phyloP scores from a whole-genome alignment of 2,888 invertebrate genomes.

The Phyllotreta cruciferae region DNA sequence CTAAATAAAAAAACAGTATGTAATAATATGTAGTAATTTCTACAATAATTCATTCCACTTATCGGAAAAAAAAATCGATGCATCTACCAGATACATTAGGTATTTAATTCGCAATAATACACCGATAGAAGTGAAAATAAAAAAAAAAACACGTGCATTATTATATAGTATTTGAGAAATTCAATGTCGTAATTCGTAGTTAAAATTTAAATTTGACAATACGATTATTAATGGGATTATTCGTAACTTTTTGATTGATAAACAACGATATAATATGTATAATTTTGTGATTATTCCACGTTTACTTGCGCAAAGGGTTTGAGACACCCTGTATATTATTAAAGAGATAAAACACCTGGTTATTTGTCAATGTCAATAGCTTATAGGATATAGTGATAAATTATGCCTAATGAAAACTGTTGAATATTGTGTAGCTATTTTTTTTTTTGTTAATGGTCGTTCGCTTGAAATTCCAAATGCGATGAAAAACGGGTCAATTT shows the following conservation, averaged over 20 bases:
- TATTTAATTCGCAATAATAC: slow-evolving; percentile 1
- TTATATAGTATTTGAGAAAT: slow-evolving; percentile 15
- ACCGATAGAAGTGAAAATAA: neutral
- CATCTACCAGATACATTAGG: neutral
- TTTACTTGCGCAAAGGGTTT: neutral
- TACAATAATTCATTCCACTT: neutral
- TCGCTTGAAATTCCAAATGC: neutral
- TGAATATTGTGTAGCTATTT: neutral
- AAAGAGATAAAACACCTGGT: neutral
- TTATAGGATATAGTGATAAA: slow-evolving; percentile 2
- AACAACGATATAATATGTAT: slow-evolving; percentile 45
- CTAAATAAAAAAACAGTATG: neutral
- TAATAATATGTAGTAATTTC: neutral
- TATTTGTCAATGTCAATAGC: slow-evolving; percentile 1
- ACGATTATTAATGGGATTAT: slow-evolving; percentile 33
- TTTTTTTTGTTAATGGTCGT: neutral
- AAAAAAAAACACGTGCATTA: neutral
- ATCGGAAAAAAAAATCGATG: too few relatives aligned
- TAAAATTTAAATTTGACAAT: slow-evolving; percentile 24
- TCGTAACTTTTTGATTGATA: slow-evolving; percentile 29
- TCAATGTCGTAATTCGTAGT: slow-evolving; percentile 22
- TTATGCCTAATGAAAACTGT: slow-evolving; percentile 8
- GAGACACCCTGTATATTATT: neutral
- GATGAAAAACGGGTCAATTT: slow-evolving; percentile 5
- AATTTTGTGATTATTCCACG: slow-evolving; percentile 42